These are phyloP conservation scores for Oscheius onirici DNA, from an alignment of 2,888 invertebrate genomes.

Conservation along the genomic window DNA sequence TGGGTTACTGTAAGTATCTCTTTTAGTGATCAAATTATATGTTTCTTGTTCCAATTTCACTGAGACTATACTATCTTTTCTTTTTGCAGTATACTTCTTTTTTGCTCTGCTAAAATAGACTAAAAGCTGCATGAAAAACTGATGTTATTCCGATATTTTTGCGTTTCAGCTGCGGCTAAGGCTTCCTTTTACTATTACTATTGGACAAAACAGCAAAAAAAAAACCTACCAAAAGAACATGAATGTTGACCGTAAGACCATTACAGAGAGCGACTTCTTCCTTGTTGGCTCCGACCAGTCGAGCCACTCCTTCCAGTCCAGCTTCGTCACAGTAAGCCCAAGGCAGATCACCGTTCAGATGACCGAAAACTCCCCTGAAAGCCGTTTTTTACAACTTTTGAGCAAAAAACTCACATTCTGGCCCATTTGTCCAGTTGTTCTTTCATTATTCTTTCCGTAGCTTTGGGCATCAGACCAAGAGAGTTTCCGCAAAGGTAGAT, in stretches of 20 bases:
- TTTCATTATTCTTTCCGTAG: slow-evolving; percentile 72
- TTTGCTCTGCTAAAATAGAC: too few species aligned
- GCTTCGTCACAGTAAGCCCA: slow-evolving; percentile 74
- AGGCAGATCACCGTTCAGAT: slow-evolving; percentile 72
- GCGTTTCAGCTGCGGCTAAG: background rate
- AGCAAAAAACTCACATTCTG: slow-evolving; percentile 71
- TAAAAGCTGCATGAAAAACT: too few species aligned
- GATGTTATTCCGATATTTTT: too few species aligned
- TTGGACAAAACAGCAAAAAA: background rate
- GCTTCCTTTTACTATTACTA: background rate
- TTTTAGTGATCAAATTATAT: too few species aligned
- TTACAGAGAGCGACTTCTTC: slow-evolving; percentile 76
- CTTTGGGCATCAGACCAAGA: slow-evolving; percentile 76
- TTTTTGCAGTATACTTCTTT: too few species aligned
- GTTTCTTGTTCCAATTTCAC: too few species aligned
- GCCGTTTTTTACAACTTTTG: background rate
- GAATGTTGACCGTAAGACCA: slow-evolving; percentile 76
- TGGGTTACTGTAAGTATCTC: too few species aligned
- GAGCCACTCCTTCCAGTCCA: slow-evolving; percentile 68
- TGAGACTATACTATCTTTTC: too few species aligned
- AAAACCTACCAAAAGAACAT: slow-evolving; percentile 74
- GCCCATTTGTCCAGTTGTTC: slow-evolving; percentile 75
- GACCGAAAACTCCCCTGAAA: slow-evolving; percentile 71
- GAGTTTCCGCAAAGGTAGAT: slow-evolving; percentile 77
- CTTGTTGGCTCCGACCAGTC: slow-evolving; percentile 73